Evolutionary conservation across 2,888 invertebrate species (phyloP).

Genomic region (Zeuzera pyrina): DNA sequence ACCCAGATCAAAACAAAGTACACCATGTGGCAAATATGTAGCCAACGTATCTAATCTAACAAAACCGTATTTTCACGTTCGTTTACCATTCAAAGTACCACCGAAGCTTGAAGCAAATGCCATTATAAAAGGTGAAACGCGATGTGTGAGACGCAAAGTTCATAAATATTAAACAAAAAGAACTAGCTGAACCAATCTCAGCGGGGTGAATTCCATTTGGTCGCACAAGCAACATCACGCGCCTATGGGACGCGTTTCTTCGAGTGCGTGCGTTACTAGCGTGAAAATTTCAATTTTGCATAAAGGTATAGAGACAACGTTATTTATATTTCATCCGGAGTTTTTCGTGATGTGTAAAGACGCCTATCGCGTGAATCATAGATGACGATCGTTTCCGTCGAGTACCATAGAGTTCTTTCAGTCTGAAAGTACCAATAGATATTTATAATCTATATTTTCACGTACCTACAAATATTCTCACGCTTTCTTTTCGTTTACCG

Average conservation of each 20-base stretch:
- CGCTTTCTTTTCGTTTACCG: slow-evolving; percentile 21
- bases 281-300: slow-evolving; percentile 58
- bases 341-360: slow-evolving; percentile 47
- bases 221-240: slow-evolving; percentile 32
- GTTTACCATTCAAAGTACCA: slow-evolving; percentile 46
- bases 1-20: no score
- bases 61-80: slow-evolving; percentile 29
- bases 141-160: slow-evolving; percentile 48
- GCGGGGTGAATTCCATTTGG: slow-evolving; percentile 52
- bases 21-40: no score
- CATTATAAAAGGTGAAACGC: slow-evolving; percentile 52
- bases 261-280: slow-evolving; percentile 42
- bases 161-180: slow-evolving; percentile 65
- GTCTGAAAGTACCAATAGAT: neutral
- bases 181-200: slow-evolving; percentile 60
- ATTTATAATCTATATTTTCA: neutral
- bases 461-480: slow-evolving; percentile 21
- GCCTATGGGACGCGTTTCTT: slow-evolving; percentile 47
- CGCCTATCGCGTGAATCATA: slow-evolving; percentile 59
- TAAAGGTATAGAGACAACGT: slow-evolving; percentile 51
- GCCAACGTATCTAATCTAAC: no score
- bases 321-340: slow-evolving; percentile 55
- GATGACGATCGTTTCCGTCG: slow-evolving; percentile 53
- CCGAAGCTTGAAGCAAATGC: slow-evolving; percentile 47
- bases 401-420: slow-evolving; percentile 34